Evolutionary conservation across 2,888 invertebrate species (phyloP).

Genomic region (Hipparchia sbordonii): DNA sequence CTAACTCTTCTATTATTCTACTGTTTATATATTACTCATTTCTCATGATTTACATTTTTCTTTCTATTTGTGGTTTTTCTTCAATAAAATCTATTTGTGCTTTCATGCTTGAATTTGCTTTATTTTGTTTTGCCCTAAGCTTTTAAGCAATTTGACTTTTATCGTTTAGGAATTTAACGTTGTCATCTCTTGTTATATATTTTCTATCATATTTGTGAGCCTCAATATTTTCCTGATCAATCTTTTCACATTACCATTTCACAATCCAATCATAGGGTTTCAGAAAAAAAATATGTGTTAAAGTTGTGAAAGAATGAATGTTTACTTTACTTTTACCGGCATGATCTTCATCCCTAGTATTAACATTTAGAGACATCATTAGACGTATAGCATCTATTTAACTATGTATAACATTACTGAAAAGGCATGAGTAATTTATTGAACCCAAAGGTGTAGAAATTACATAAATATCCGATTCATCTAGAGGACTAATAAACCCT

Average conservation of each 20-base stretch:
- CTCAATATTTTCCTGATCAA: neutral
- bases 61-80: slow-evolving; percentile 48
- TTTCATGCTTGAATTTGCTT: slow-evolving; percentile 29
- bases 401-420: slow-evolving; percentile 8
- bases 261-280: neutral
- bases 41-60: slow-evolving; percentile 60
- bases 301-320: neutral
- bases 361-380: slow-evolving; percentile 9
- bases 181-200: neutral
- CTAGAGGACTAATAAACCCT: slow-evolving; percentile 59
- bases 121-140: neutral
- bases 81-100: slow-evolving; percentile 20
- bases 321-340: neutral
- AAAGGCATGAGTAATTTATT: slow-evolving; percentile 35
- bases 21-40: slow-evolving; percentile 54
- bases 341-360: slow-evolving; percentile 11
- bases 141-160: neutral
- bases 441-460: slow-evolving; percentile 78
- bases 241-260: slow-evolving; percentile 1
- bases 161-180: neutral
- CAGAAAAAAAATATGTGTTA: neutral
- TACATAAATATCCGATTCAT: slow-evolving; percentile 46
- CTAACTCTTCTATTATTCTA: slow-evolving; percentile 38
- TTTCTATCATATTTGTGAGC: neutral
- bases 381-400: neutral